A percentile compares a stretch with the other conserved stretches of the same genome.
phyloP scores from a whole-genome alignment of 2,113 vertebrate species.

The Crotalus helleri region DNA sequence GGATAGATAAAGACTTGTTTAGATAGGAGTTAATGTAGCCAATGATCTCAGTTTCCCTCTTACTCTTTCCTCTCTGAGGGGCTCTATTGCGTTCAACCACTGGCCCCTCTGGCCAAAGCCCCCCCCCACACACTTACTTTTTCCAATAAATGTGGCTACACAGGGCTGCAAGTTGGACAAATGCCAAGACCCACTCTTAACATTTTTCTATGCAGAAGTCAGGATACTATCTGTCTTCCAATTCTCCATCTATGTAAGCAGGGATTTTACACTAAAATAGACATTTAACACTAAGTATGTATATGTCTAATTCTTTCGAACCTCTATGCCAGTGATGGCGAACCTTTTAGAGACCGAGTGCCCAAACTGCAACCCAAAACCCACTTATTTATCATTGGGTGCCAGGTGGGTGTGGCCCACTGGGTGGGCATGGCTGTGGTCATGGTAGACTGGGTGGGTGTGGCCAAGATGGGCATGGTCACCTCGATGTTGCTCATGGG shows the following conservation, averaged over 20 bases:
- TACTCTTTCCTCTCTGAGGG: neutral
- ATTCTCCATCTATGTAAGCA: neutral
- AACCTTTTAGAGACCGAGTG: too few relatives aligned
- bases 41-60: neutral
- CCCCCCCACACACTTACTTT: too few relatives aligned
- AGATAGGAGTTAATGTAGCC: neutral
- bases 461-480: too few relatives aligned
- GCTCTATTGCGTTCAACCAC: neutral
- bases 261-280: neutral
- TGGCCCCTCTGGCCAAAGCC: neutral
- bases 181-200: neutral
- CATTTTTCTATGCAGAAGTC: neutral
- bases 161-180: neutral
- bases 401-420: too few relatives aligned
- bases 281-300: neutral
- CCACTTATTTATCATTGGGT: too few relatives aligned
- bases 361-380: too few relatives aligned
- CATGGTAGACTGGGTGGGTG: too few relatives aligned
- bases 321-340: neutral
- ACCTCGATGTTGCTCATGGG: too few relatives aligned
- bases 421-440: too few relatives aligned
- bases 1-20: neutral
- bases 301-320: neutral
- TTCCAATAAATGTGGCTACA: neutral
- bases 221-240: neutral